phyloP scores from a whole-genome alignment of 2,113 vertebrate genomes.

The Hoplias malabaricus region DNA sequence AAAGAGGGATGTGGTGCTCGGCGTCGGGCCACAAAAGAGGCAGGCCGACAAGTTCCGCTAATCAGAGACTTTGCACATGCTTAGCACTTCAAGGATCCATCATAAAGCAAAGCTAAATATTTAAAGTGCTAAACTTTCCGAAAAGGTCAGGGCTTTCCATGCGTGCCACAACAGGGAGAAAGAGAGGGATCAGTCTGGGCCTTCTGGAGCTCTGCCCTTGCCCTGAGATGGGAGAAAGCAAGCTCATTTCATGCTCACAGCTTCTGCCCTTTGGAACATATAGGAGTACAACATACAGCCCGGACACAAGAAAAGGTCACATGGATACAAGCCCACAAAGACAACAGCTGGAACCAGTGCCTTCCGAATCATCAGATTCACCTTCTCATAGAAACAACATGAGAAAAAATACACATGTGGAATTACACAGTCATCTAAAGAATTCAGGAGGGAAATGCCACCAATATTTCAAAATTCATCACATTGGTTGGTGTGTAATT shows the following conservation, averaged over 20 bases:
- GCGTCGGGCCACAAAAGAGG: conserved; percentile 63
- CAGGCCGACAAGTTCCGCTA: conserved; percentile 73
- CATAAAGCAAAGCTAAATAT: conserved; percentile 82
- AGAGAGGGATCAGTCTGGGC: conserved; percentile 7
- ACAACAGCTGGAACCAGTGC: neutral
- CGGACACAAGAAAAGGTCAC: conserved; percentile 27
- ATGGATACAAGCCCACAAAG: conserved; percentile 12
- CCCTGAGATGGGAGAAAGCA: conserved; percentile 29
- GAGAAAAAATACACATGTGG: too few relatives aligned
- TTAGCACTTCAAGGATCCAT: conserved; percentile 76
- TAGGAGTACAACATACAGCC: conserved; percentile 11
- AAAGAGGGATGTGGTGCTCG: conserved; percentile 60
- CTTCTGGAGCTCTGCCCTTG: conserved; percentile 31
- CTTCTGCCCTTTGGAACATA: conserved; percentile 55
- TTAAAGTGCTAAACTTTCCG: conserved; percentile 81
- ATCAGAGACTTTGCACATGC: conserved; percentile 77
- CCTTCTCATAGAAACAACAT: too few relatives aligned
- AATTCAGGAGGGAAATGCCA: too few relatives aligned
- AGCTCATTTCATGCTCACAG: conserved; percentile 53
- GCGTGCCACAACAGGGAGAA: conserved; percentile 60
- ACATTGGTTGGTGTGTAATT: too few relatives aligned
- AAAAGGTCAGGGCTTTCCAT: conserved; percentile 78
- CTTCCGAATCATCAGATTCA: neutral
- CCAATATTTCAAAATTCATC: too few relatives aligned
- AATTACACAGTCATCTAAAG: too few relatives aligned